Percentiles rank a stretch among this genome's conserved stretches.
Conservation (phyloP, 2,113 vertebrate species). For the Phoenicopterus ruber region DNA sequence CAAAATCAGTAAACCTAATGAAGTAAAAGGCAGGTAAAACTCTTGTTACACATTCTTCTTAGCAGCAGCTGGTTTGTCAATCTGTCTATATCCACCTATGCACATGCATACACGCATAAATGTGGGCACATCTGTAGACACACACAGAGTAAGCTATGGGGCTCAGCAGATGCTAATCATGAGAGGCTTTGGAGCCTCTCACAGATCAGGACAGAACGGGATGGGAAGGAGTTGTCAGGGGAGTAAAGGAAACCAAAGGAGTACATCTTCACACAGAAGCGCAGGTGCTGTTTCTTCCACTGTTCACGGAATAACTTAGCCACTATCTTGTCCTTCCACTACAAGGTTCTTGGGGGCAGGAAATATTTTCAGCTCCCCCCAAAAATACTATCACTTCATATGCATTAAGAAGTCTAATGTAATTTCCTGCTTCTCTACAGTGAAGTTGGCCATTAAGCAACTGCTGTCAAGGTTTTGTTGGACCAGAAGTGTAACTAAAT, state of each 20-base stretch:
- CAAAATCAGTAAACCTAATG: background rate
- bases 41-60: background rate
- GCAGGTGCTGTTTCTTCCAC: background rate
- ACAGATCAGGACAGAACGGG: rapidly evolving
- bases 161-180: background rate
- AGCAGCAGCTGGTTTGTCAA: background rate
- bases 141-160: rapidly evolving
- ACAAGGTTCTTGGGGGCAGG: background rate
- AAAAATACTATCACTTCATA: background rate
- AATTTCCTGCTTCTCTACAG: background rate
- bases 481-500: background rate
- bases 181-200: background rate
- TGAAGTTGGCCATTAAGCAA: background rate
- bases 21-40: background rate
- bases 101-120: background rate
- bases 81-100: background rate
- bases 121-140: background rate
- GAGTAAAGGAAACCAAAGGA: background rate
- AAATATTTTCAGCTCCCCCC: background rate
- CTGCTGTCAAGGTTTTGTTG: background rate
- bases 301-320: background rate
- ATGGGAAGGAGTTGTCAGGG: background rate
- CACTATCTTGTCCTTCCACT: background rate
- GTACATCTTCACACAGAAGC: background rate
- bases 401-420: background rate